Percentiles rank a stretch among this genome's conserved stretches.
phyloP scores from a whole-genome alignment of 1,140 invertebrate species.

The Schlechtendalia chinensis region DNA sequence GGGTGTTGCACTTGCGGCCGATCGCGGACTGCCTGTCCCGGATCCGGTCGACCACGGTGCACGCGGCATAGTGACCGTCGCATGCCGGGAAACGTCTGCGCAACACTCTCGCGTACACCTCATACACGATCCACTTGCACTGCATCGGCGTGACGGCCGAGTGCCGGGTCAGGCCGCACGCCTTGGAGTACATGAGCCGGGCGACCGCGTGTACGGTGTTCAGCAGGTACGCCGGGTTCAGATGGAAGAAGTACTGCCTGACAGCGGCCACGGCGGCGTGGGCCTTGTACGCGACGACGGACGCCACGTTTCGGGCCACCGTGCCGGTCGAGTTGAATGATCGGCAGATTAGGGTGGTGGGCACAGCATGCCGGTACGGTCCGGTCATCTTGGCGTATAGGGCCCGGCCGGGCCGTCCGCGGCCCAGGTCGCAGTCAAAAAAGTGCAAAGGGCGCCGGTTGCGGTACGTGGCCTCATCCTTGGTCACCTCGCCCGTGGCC shows the following conservation, averaged over 20 bases:
- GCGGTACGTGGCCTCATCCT: background rate
- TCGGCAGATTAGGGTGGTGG: background rate
- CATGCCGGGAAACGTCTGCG: background rate
- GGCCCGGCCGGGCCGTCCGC: background rate
- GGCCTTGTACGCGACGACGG: background rate
- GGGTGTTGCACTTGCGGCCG: background rate
- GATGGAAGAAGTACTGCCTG: conserved; percentile 25
- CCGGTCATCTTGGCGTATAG: background rate
- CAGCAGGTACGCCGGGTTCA: background rate
- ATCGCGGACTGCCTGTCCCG: background rate
- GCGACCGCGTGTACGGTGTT: background rate
- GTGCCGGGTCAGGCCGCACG: background rate
- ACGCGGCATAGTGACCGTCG: background rate
- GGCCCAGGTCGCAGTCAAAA: background rate
- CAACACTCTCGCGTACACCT: conserved; percentile 19
- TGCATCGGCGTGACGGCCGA: conserved; percentile 20
- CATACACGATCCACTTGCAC: conserved; percentile 35
- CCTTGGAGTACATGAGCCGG: background rate
- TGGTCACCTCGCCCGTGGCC: background rate
- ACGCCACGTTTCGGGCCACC: conserved; percentile 6
- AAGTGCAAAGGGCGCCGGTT: conserved; percentile 21
- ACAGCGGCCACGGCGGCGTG: background rate
- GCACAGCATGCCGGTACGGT: background rate
- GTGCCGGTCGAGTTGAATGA: background rate
- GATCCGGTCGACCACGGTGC: background rate